phyloP scores from a whole-genome alignment of 2,888 invertebrate species.

The Aphidoletes aphidimyza region DNA sequence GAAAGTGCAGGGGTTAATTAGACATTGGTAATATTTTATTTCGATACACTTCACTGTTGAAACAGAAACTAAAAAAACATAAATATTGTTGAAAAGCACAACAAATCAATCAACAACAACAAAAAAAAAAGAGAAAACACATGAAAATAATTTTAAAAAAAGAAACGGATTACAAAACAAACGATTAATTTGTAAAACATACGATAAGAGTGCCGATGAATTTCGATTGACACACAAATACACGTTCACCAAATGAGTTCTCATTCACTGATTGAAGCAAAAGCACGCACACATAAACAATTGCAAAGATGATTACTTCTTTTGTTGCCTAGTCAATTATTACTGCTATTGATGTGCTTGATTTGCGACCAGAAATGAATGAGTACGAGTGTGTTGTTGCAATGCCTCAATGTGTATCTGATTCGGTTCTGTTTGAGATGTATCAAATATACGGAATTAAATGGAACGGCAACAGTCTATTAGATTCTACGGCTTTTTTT shows the following conservation, averaged over 20 bases:
- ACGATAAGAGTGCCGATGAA: background rate
- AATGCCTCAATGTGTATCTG: background rate
- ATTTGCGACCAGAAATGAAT: background rate
- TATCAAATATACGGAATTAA: conserved; percentile 28
- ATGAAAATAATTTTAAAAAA: too few relatives aligned
- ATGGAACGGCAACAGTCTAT: background rate
- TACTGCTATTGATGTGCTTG: background rate
- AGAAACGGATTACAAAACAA: background rate
- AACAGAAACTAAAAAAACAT: background rate
- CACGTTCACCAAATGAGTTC: background rate
- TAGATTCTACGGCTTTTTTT: background rate
- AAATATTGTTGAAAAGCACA: background rate
- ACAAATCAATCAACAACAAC: conserved; percentile 15
- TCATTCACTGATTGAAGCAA: background rate
- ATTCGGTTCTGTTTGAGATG: background rate
- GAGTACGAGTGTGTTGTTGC: background rate
- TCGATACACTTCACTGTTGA: too few relatives aligned
- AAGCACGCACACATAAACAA: too few relatives aligned
- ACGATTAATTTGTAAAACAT: background rate
- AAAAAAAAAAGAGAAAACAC: background rate
- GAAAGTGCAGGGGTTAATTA: too few relatives aligned
- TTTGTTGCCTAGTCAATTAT: background rate
- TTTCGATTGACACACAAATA: background rate
- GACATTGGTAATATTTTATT: too few relatives aligned
- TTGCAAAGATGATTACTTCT: background rate